These are phyloP conservation scores for Hemicentrotus pulcherrimus DNA, from an alignment of 35 echinoderm and acorn worm species.

Conservation along the genomic window DNA sequence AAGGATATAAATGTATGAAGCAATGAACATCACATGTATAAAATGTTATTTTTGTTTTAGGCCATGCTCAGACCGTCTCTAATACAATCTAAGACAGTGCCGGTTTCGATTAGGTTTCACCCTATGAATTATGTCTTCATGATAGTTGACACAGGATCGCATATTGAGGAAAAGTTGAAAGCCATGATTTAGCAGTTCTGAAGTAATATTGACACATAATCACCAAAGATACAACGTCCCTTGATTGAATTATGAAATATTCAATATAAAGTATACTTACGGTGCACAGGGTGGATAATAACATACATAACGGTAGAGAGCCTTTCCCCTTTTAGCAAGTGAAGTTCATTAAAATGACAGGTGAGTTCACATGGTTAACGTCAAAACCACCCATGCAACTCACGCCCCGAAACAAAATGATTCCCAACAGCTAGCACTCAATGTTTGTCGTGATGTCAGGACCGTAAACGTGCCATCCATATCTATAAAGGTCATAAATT, in stretches of 20 bases:
- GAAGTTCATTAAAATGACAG: neutral
- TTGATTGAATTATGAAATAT: neutral
- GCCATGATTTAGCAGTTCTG: neutral
- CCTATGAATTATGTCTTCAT: neutral
- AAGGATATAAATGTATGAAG: neutral
- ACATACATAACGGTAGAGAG: neutral
- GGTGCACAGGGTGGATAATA: neutral
- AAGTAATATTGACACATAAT: neutral
- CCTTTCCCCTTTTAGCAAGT: neutral
- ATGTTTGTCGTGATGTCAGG: slow-evolving; percentile 7
- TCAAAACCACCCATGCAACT: neutral
- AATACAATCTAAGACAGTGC: neutral
- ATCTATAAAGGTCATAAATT: slow-evolving; percentile 33
- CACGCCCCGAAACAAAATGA: neutral
- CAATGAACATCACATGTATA: neutral
- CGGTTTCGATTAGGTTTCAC: neutral
- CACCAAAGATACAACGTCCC: neutral
- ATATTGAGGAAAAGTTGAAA: neutral
- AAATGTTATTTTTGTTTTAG: neutral
- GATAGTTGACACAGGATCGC: neutral
- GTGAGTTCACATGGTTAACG: neutral
- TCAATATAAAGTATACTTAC: neutral
- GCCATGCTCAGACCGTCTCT: neutral
- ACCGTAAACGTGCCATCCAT: slow-evolving; percentile 20
- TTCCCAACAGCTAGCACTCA: neutral